A percentile compares a stretch with the other conserved stretches of the same genome.
Evolutionary conservation across 2,113 vertebrate species (phyloP).

Genomic region (Myotis lucifugus): DNA sequence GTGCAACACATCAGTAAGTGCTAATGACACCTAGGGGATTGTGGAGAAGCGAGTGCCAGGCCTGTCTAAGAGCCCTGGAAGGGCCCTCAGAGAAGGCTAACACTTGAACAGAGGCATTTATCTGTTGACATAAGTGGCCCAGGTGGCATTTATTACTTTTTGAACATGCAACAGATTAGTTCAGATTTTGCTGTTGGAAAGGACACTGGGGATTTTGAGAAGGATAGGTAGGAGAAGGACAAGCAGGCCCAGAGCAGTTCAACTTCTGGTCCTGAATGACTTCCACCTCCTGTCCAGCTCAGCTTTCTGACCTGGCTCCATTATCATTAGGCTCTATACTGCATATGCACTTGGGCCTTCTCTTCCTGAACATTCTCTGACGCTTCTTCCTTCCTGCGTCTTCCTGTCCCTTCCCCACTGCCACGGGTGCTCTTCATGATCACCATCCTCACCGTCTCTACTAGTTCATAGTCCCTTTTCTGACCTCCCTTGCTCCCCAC

Average conservation of each 20-base stretch:
- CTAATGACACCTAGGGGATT: rapidly evolving
- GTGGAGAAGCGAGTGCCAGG: neutral
- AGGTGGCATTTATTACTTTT: neutral
- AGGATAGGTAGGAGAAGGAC: neutral
- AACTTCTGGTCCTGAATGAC: neutral
- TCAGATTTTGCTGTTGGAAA: neutral
- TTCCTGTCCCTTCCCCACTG: neutral
- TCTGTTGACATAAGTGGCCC: neutral
- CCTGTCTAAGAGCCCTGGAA: neutral
- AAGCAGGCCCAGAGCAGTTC: neutral
- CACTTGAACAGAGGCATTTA: neutral
- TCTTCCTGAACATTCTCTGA: neutral
- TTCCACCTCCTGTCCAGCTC: neutral
- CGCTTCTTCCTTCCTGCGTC: neutral
- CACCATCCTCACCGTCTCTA: neutral
- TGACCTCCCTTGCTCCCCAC: neutral
- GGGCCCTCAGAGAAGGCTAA: neutral
- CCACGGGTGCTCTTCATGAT: neutral
- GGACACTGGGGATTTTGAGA: neutral
- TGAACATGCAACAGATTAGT: neutral
- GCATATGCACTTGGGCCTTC: neutral
- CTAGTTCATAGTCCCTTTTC: neutral
- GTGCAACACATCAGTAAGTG: neutral
- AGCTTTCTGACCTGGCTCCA: neutral
- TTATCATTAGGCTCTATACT: neutral